Evolutionary conservation across 2,113 vertebrate genomes (phyloP).

Genomic region (Origma solitaria): DNA sequence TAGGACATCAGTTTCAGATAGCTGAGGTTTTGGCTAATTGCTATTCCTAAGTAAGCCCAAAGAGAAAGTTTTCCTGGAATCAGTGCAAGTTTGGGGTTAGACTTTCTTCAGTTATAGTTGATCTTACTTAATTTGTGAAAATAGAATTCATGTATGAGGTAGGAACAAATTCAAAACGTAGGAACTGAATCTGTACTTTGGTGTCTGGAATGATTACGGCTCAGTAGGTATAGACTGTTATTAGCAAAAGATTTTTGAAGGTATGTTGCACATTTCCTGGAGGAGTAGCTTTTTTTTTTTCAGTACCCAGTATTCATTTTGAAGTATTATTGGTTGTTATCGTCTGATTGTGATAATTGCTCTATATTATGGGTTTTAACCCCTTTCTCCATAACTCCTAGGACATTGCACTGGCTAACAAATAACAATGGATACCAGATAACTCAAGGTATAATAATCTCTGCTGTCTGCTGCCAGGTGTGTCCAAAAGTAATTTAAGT

Average conservation of each 20-base stretch:
- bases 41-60: not conserved
- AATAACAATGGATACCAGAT: not conserved
- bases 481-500: not conserved
- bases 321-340: not conserved
- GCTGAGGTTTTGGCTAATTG: not conserved
- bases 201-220: not conserved
- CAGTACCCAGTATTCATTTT: not conserved
- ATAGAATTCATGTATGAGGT: not conserved
- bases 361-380: not conserved
- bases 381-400: not conserved
- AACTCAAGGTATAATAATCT: not conserved
- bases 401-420: not conserved
- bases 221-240: not conserved
- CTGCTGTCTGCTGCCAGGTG: not conserved
- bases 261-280: not conserved
- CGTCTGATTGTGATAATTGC: not conserved
- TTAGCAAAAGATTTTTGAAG: not conserved
- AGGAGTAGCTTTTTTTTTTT: not conserved
- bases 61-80: slow-evolving; percentile 10
- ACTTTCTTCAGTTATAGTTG: not conserved
- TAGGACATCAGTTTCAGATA: not conserved
- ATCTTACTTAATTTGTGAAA: not conserved
- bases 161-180: not conserved
- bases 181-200: not conserved
- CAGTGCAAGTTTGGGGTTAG: not conserved